Evolutionary conservation across 1,140 invertebrate genomes (phyloP).

Genomic region (Notospermus geniculatus): DNA sequence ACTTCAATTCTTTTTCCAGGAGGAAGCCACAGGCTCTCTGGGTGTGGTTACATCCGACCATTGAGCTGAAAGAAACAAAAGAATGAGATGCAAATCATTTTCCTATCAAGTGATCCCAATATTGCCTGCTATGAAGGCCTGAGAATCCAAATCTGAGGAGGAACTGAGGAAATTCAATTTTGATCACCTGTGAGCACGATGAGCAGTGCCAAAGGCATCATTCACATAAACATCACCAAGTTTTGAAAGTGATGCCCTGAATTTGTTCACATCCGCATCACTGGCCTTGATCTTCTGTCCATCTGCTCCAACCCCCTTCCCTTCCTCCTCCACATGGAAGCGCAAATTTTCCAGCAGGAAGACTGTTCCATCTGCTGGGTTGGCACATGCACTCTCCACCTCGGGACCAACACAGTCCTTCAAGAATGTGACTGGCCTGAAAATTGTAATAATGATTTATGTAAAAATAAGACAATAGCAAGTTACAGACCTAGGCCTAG

Average conservation of each 20-base stretch:
- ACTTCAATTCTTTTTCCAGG: conserved; percentile 95
- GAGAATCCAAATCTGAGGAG: no score
- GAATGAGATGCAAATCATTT: no score
- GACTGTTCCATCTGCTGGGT: conserved; percentile 81
- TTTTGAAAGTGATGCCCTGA: conserved; percentile 87
- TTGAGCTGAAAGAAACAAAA: conserved; percentile 61
- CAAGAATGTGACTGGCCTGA: conserved; percentile 81
- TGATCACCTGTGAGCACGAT: conserved; percentile 93
- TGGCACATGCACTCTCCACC: conserved; percentile 83
- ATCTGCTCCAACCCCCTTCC: conserved; percentile 87
- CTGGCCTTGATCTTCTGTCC: conserved; percentile 89
- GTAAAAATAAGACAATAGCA: no score
- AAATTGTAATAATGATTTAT: no score
- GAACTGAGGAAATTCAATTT: no score
- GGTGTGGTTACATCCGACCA: conserved; percentile 77
- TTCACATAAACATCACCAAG: conserved; percentile 98
- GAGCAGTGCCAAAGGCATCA: conserved; percentile 99
- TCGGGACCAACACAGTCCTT: conserved; percentile 90
- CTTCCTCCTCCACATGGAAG: conserved; percentile 97
- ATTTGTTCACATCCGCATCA: conserved; percentile 75
- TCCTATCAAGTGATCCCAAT: no score
- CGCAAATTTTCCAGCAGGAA: conserved; percentile 96
- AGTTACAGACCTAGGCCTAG: no score
- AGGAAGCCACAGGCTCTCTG: conserved; percentile 91
- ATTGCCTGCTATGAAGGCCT: no score